phyloP scores from a whole-genome alignment of 2,113 vertebrate species.

The Pyrgilauda ruficollis region DNA sequence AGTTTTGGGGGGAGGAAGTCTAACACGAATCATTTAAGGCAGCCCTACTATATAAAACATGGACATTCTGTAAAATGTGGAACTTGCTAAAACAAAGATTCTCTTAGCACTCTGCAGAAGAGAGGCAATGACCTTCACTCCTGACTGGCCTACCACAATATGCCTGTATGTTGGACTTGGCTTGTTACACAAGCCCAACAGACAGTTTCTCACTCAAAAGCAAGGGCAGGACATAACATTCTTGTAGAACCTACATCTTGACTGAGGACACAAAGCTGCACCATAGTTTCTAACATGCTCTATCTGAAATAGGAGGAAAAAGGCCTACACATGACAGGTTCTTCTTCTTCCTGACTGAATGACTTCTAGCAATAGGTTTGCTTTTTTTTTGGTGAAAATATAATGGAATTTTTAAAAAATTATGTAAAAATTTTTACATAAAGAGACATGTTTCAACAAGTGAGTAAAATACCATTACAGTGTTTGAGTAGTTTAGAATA shows the following conservation, averaged over 20 bases:
- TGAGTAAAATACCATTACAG: not conserved
- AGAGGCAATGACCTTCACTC: not conserved
- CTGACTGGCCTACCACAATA: not conserved
- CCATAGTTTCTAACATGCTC: rapidly evolving
- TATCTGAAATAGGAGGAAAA: not conserved
- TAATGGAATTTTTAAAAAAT: not conserved
- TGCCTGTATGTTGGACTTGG: not conserved
- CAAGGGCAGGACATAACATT: not conserved
- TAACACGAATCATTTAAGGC: not conserved
- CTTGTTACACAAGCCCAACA: not conserved
- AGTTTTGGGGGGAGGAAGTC: not conserved
- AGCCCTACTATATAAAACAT: not conserved
- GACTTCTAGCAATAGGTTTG: not conserved
- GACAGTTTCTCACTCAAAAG: not conserved
- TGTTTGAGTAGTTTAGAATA: not conserved
- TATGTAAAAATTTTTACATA: not conserved
- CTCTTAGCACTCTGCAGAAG: not conserved
- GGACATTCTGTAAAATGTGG: not conserved
- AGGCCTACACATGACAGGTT: not conserved
- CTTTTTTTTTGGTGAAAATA: not conserved
- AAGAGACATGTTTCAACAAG: not conserved
- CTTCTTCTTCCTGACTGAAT: rapidly evolving
- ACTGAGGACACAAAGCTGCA: not conserved
- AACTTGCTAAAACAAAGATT: not conserved
- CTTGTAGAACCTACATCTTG: not conserved